Base-by-base conservation (phyloP, 2,888 invertebrate species). In the Lapara coniferarum region DNA sequence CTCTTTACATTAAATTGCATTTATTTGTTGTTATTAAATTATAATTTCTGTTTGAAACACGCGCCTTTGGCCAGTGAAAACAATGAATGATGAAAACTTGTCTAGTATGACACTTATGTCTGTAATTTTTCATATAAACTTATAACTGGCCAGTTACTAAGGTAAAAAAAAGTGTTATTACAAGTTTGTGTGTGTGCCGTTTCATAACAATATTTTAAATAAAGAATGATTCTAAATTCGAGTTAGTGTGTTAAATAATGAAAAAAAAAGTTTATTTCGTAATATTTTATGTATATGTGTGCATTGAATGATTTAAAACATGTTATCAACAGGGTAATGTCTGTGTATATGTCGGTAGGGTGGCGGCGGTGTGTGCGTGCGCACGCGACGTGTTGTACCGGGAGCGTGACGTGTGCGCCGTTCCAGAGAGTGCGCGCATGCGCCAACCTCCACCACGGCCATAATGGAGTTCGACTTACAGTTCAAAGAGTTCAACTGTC, bases 401-500 rank as follows among this genome's bases (percentile, higher is more conserved):
- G 74, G 78, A 82, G 86, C 90, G 89, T 89, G 89, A 89, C 90
- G 91, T 81, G 89, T 77, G 85, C 89, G 85, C 78, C 84, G 90
- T 91, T 91, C 90, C 91, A 79, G 82, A 88, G 85, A 79, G 78
- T 85, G 88, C 76, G 81, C 84, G 80, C 84, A 77, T 78, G 77
- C 78, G 75, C 79, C 79, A 74, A 74, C 74, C 80, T 73, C 73
- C 70, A 67, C 56, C 72, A 56, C 53, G 71, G 67, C 67, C 69
- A 72, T 74, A 75, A 59, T 69, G 78, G 78, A 78, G 79, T 79
- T 72, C 71, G 70, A 72, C 71, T 73, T 71, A 70, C 25, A 69
- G 68, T 59, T 70, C 59, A 70, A 56, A 49, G 73, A 72, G 74
- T 74, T 75, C 77, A 78, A 75, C 78, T 78, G 79, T 75, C 77